Evolutionary conservation across 1,140 invertebrate genomes (phyloP).

Genomic region (Cydia amplana): DNA sequence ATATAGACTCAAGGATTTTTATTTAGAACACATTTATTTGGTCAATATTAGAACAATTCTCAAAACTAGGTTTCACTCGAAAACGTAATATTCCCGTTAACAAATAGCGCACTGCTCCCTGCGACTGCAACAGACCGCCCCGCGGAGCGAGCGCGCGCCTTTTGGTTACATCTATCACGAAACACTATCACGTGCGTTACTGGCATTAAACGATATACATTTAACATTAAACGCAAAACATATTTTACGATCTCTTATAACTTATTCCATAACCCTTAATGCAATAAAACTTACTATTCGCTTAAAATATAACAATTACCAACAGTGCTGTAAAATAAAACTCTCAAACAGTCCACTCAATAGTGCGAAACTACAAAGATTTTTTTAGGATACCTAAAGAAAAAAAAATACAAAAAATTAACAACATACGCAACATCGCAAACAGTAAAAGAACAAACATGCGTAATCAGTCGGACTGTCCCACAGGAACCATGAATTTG

Average conservation of each 20-base stretch:
- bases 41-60: conserved; percentile 75
- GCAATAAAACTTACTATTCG: conserved; percentile 54
- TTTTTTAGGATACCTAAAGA: neutral
- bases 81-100: conserved; percentile 66
- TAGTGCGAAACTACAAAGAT: conserved; percentile 55
- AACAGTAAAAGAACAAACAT: conserved; percentile 12
- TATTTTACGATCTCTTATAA: conserved; percentile 56
- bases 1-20: conserved; percentile 56
- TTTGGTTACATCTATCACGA: conserved; percentile 65
- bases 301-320: conserved; percentile 62
- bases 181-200: conserved; percentile 75
- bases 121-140: conserved; percentile 37
- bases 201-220: conserved; percentile 73
- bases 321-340: conserved; percentile 67
- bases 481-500: conserved; percentile 17
- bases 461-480: conserved; percentile 16
- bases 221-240: conserved; percentile 63
- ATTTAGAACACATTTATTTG: conserved; percentile 80
- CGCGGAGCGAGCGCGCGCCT: conserved; percentile 42
- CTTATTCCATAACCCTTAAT: conserved; percentile 70
- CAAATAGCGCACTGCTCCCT: conserved; percentile 46
- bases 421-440: conserved; percentile 26
- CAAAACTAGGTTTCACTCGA: conserved; percentile 72
- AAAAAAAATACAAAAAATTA: conserved; percentile 54
- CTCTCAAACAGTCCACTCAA: conserved; percentile 65